phyloP scores from a whole-genome alignment of 2,113 vertebrate species.

The Jacana jacana region DNA sequence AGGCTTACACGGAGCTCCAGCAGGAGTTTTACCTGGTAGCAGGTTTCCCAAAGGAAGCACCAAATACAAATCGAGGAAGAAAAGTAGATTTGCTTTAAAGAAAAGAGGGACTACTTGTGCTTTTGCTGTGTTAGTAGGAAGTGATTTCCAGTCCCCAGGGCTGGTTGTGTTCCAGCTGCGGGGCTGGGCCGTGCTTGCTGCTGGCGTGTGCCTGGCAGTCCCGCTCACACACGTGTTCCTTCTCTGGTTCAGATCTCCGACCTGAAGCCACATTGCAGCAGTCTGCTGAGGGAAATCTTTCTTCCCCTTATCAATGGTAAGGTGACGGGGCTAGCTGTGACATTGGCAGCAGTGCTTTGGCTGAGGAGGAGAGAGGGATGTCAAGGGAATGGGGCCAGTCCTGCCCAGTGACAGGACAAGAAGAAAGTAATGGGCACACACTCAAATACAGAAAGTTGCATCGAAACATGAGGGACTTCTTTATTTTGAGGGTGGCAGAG shows the following conservation, averaged over 20 bases:
- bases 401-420: too few relatives aligned
- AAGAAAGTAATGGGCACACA: too few relatives aligned
- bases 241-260: not conserved
- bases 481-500: too few relatives aligned
- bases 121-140: not conserved
- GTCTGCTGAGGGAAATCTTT: not conserved
- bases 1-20: not conserved
- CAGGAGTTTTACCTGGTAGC: not conserved
- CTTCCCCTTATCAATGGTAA: not conserved
- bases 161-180: accelerated
- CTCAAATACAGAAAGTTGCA: too few relatives aligned
- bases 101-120: not conserved
- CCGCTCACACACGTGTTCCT: not conserved
- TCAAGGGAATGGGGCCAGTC: too few relatives aligned
- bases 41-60: not conserved
- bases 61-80: not conserved
- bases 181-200: not conserved
- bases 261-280: not conserved
- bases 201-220: not conserved
- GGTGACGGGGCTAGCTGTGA: accelerated
- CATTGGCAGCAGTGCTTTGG: accelerated
- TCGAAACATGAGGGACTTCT: too few relatives aligned
- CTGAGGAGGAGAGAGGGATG: not conserved
- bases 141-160: not conserved
- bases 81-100: not conserved